Conservation (phyloP, 2,797 vertebrate genomes). For the Gambelia wislizenii region DNA sequence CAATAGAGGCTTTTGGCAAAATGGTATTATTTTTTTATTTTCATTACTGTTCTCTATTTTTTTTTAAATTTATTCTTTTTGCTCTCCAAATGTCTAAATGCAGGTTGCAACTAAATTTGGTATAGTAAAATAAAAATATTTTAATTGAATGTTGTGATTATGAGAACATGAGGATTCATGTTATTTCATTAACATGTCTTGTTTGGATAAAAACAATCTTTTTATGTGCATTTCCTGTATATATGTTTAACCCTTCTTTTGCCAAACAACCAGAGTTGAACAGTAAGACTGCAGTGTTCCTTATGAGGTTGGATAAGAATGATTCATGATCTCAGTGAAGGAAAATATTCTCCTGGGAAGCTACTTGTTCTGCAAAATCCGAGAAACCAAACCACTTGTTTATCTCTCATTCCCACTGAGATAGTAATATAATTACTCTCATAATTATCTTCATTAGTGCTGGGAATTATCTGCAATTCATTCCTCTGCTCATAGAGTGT, state of each 20-base stretch:
- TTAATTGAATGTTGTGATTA: slow-evolving; percentile 29
- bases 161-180: slow-evolving; percentile 46
- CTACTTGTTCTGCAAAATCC: slow-evolving; percentile 85
- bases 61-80: too few species aligned
- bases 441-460: slow-evolving; percentile 99
- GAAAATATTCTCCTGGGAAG: slow-evolving; percentile 81
- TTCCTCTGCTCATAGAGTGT: slow-evolving; percentile 82
- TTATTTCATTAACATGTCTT: slow-evolving; percentile 70
- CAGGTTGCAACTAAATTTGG: slow-evolving; percentile 31
- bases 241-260: slow-evolving; percentile 61
- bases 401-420: slow-evolving; percentile 98
- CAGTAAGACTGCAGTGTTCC: slow-evolving; percentile 73
- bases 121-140: slow-evolving; percentile 36
- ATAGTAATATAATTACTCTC: slow-evolving; percentile 98
- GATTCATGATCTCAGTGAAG: slow-evolving; percentile 81
- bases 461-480: slow-evolving; percentile 93
- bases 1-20: not conserved
- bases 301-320: slow-evolving; percentile 81
- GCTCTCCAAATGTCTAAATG: not conserved
- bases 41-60: slow-evolving; percentile 50
- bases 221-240: slow-evolving; percentile 64
- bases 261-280: slow-evolving; percentile 77
- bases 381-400: slow-evolving; percentile 97
- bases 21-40: slow-evolving; percentile 54
- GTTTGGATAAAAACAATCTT: slow-evolving; percentile 62